Conservation (phyloP, 2,797 vertebrate genomes). For the Neopelma chrysocephalum region DNA sequence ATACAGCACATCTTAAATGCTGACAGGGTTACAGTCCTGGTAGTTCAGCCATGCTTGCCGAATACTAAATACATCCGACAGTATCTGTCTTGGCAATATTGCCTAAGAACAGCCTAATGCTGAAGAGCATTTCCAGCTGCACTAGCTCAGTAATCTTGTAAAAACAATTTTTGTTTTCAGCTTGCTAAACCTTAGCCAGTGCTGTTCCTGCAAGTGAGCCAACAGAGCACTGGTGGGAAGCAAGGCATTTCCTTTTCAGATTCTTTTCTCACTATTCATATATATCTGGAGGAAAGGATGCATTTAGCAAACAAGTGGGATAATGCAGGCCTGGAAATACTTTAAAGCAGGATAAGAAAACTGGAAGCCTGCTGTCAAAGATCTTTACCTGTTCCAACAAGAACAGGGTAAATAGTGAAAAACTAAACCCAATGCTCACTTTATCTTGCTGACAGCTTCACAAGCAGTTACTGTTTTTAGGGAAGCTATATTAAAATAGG, state of each 20-base stretch:
- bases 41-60: neutral
- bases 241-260: neutral
- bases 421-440: neutral
- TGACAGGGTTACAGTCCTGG: neutral
- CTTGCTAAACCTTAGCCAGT: neutral
- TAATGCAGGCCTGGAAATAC: neutral
- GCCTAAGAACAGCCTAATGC: neutral
- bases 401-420: neutral
- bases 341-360: neutral
- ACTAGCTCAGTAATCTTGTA: neutral
- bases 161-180: neutral
- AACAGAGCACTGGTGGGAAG: neutral
- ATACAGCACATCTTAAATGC: neutral
- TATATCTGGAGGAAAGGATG: neutral
- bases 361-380: neutral
- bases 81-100: neutral
- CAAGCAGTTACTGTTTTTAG: fast-evolving
- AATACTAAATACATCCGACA: fast-evolving
- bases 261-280: neutral
- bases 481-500: neutral
- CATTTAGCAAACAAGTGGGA: neutral
- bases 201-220: neutral
- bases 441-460: neutral
- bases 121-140: neutral
- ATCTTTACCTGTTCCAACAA: neutral